A percentile compares a stretch with the other conserved stretches of the same genome.
Conservation (phyloP, 2,888 invertebrate genomes). For the Mycalesis mineus region DNA sequence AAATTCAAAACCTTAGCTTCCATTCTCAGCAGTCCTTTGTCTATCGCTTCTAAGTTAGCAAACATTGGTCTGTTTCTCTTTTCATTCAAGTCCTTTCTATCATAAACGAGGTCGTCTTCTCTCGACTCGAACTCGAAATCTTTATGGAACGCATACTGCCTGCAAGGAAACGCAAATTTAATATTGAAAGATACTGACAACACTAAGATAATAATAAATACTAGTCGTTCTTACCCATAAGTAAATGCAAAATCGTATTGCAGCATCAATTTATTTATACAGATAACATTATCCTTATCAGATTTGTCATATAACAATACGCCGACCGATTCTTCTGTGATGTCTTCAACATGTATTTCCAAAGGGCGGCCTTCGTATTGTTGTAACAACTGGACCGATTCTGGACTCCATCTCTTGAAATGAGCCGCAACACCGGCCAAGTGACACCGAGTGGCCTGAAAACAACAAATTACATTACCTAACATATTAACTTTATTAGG, state of each 20-base stretch:
- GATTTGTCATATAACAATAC: conserved; percentile 51
- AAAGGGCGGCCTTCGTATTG: conserved; percentile 41
- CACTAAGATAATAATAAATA: no score
- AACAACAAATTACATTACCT: not conserved
- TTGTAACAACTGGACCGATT: conserved; percentile 51
- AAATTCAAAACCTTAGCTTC: conserved; percentile 71
- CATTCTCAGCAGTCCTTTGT: conserved; percentile 69
- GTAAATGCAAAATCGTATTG: conserved; percentile 59
- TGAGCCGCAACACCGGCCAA: conserved; percentile 60
- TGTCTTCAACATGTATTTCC: conserved; percentile 55
- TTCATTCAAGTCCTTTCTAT: conserved; percentile 44
- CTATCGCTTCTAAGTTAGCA: conserved; percentile 56
- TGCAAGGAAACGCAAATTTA: conserved; percentile 28
- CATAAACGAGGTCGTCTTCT: conserved; percentile 47
- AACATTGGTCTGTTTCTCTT: conserved; percentile 33
- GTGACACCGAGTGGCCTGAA: conserved; percentile 62
- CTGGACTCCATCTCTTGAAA: conserved; percentile 58
- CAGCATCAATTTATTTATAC: conserved; percentile 63
- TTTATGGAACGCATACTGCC: conserved; percentile 55
- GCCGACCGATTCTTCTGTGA: conserved; percentile 47
- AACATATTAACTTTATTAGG: no score
- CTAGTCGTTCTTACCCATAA: conserved; percentile 49
- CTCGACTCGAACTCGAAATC: conserved; percentile 32
- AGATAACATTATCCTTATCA: conserved; percentile 45
- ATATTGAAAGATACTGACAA: no score